These are phyloP conservation scores for Lasaia peninsularis DNA, from an alignment of 1,140 invertebrate species.

Conservation along the genomic window DNA sequence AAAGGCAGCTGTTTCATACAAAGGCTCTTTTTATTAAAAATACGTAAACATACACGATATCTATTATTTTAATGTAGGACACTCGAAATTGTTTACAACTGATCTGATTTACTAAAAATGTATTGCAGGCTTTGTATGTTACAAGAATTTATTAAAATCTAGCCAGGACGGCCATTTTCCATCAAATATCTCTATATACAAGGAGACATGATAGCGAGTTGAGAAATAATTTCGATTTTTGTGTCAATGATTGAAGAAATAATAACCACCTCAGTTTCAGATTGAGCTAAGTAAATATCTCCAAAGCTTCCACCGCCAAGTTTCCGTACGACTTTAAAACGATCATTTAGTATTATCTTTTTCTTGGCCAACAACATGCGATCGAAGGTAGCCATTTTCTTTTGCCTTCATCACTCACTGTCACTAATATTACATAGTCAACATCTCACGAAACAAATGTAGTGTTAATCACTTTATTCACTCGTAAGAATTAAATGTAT, in stretches of 20 bases:
- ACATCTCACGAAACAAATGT: constrained; percentile 8
- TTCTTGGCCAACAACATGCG: constrained; percentile 60
- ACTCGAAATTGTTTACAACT: neutral
- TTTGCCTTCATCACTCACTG: constrained; percentile 65
- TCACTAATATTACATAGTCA: constrained; percentile 53
- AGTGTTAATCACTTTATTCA: neutral
- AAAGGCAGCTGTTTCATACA: constrained; percentile 12
- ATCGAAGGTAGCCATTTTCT: constrained; percentile 72
- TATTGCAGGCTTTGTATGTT: neutral
- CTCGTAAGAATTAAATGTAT: neutral
- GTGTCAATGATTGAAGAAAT: constrained; percentile 20
- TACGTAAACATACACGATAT: neutral
- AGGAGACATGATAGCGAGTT: constrained; percentile 30
- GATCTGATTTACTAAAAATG: neutral
- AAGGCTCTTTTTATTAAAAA: neutral
- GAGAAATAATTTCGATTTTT: constrained; percentile 20
- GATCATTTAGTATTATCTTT: constrained; percentile 91
- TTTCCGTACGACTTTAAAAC: constrained; percentile 97
- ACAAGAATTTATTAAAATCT: neutral
- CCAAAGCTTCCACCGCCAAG: constrained; percentile 99
- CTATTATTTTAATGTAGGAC: neutral
- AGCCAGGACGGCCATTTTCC: constrained; percentile 51
- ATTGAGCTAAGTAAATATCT: constrained; percentile 94
- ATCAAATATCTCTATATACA: constrained; percentile 33
- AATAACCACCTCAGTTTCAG: constrained; percentile 1